Base-by-base conservation (phyloP, 2,797 vertebrate genomes). In the Girardinus metallicus region DNA sequence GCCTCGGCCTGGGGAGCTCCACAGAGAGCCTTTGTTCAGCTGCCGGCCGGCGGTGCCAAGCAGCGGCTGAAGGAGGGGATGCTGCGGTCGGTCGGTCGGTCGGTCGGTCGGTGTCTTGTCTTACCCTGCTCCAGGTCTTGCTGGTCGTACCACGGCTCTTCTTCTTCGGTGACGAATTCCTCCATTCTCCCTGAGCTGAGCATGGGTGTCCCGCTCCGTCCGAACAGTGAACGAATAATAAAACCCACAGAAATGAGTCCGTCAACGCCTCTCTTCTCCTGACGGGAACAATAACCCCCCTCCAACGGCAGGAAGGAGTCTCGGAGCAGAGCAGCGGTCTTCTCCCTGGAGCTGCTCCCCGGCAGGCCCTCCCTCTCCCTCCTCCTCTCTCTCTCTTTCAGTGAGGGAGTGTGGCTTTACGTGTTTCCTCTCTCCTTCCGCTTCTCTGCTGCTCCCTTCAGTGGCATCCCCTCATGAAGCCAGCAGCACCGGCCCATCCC, bases 101-200 rank as follows among this genome's bases (percentile, higher is more conserved):
- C 39, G 6, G 39, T 41, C 39, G 49, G 21, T 53, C 51, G 21
- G 44, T 34, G 47, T 86, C 76, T 16, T 23, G 49, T 79, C 94
- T 95, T 95, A 99, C 97, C 98, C 95, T 97, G 97, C 92, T 99
- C 97, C 93, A 99, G 96, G 91, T 99, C 97, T 89, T 97, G 97
- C 86, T 98, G 97, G 89, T 97, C 97, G 92, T 99, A 98, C 98
- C 97, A 99, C 73, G 97, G 96, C 91, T 98, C 97, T 89, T 98
- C 97, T 91, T 98, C 98, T 87, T 97, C 97, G 51, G 96, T 97
- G 34, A 97, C 93, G 82, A 98, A 98, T 90, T 99, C 97, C 85
- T 98, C 97, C 97, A 99, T 98, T 85, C 91, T 96, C 87, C 95
- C 96, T 70, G 97, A 93, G 85, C 93, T 96, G 78, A 97, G 90